Evolutionary conservation across 2,797 vertebrate genomes (phyloP), one percentile per base, ranked within the genome.

Genomic region (Hephaestus fuliginosus): DNA sequence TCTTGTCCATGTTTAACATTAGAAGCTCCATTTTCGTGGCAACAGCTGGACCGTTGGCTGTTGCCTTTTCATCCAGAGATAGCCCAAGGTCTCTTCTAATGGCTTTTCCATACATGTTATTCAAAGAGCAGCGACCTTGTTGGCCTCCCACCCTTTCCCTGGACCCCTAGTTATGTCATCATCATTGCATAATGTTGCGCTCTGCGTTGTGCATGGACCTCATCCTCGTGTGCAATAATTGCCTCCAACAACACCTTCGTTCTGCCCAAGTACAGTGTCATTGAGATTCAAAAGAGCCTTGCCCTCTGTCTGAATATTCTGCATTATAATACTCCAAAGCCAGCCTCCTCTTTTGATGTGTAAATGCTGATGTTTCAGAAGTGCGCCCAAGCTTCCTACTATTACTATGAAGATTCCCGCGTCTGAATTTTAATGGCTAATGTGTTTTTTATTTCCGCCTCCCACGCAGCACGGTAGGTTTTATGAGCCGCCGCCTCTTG

Each of bases 281-380:
- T 61, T 88, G 84, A 88, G 73, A 84, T 83, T 55, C 52, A 87
- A 22, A 33, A 85, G 76, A 78, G 49, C 44, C 66, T 51, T 39
- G 30, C 25, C 75, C 79, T 14, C 70, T 14, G 33, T 75, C 62
- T 89, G 73, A 84, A 87, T 88, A 78, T 87, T 86, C 86, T 79
- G 57, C 87, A 85, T 90, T 22, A 62, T 78, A 86, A 84, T 83
- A 76, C 15, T 46, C 49, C 39, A 81, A 80, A 41, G 78, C 74
- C 74, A 30, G 43, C 83, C 65, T 9, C 22, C 76, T 60, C 73
- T 57, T 90, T 93, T 95, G 83, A 93, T 93, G 89, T 95, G 91
- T 88, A 92, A 93, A 95, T 94, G 83, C 48, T 53, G 46, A 74
- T 71, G 79, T 83, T 66, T 86, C 65, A 85, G 63, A 87, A 85